Evolutionary conservation across 2,888 invertebrate species (phyloP), one percentile per base, ranked within the genome.

Genomic region (Gymnocheta viridis): DNA sequence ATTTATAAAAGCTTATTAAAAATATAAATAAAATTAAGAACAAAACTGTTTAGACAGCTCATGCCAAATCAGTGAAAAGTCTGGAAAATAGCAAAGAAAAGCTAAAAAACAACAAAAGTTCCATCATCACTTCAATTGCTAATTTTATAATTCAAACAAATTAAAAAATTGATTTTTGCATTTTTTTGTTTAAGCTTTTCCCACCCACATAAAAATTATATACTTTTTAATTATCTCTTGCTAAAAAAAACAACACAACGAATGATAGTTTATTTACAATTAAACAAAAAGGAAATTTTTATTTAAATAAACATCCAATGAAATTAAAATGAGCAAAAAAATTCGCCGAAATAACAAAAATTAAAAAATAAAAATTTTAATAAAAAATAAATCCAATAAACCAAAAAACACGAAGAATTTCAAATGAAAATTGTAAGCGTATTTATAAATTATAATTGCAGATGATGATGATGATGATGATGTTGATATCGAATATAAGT

Each of bases 261-360:
- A 72, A 72, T 56, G 58, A 69, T 67, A 62, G 47, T 56, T 70
- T 82, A 82, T 82, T 76, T 82, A 82, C 62, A 76, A 64, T 47
- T 62, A 69, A 81, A 74, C 70, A 69, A 81, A 62, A 64, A 27
- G 44, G 67, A 67, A 69, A 76, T 80, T 73, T 80, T 32, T 38
- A 73, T 80, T 73, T 76, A 76, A 82, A 82, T 69, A 82, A 82
- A 82, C 74, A 69, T 67, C 47, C 47, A 56, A 27, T 79, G 69
- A 47, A 54, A 74, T 79, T 54, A 62, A 74, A 81, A 81, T 81
- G 74, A 82, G 10, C 62, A 62, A 82, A 29, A n/a, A 69, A 62
- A 62, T 82, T 74, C 17, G 54, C 64, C 49, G 47, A 79, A 79
- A 70, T 54, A 67, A 73, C 41, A 60, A 62, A 70, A 49, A n/a